Evolutionary conservation across 2,113 vertebrate species (phyloP), one percentile per base, ranked within the genome.

Genomic region (Grammomys dolichurus): DNA sequence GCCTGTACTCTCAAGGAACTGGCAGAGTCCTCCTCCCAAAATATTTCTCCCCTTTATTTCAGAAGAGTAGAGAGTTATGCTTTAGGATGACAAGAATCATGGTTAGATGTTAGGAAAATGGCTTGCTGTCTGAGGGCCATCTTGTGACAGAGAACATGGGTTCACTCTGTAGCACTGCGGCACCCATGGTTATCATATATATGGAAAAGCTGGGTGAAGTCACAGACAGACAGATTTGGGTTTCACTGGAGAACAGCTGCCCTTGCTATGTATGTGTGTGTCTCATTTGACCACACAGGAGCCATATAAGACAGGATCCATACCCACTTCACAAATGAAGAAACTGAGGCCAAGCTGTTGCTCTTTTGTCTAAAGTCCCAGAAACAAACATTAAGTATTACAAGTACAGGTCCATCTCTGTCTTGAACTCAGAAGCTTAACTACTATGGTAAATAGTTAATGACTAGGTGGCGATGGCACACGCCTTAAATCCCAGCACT

Each of bases 271-370:
- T 51, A 51, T 51, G 1, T 9, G 7, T 51, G 48, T 7, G 7
- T 54, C 17, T 87, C 73, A 80, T 69, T 70, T 40, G n/a, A 91
- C 51, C 69, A 54, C 31, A 70, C 28, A 69, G 33, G 70, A 87
- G 77, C 60, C 5, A 28, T 81, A 31, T 54, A 65, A 70, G 20
- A 8, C 31, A 73, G 65, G 20, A 24, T 43, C 19, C 36, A 28
- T 56, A 20, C 9, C 73, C 78, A 91, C 72, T 89, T 93, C 58
- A 91, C 46, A 91, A 48, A 93, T 60, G 48, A 95, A 73, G 26
- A 94, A 88, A 94, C 9, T 24, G 69, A 95, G 51, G 43, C 65
- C 85, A n/a, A 65, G 43, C 80, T 28, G 56, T 69, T 73, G 54
- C 33, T 88, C 36, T 80, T 69, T 90, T 81, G 67, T 24, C 43